Conservation (phyloP, 1,140 invertebrate species). For the Calliphora vicina region DNA sequence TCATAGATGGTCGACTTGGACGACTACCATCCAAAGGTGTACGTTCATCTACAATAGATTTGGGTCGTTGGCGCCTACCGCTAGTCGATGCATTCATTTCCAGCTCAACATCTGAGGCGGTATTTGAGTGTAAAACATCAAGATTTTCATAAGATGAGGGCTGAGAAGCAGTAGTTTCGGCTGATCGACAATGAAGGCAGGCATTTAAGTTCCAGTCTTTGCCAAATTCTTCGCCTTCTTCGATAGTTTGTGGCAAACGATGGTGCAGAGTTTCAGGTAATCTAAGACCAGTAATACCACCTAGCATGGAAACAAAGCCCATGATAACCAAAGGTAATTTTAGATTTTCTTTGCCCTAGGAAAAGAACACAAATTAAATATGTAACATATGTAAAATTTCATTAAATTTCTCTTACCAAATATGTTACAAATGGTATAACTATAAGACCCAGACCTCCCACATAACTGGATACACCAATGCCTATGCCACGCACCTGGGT, state of each 20-base stretch:
- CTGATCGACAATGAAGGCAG: conserved; percentile 73
- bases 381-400: background rate
- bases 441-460: conserved; percentile 84
- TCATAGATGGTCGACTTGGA: conserved; percentile 68
- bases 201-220: conserved; percentile 80
- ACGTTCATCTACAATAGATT: conserved; percentile 53
- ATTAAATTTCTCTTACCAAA: conserved; percentile 69
- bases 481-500: conserved; percentile 85
- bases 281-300: conserved; percentile 78
- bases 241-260: conserved; percentile 80
- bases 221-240: conserved; percentile 88
- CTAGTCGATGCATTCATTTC: conserved; percentile 45
- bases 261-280: conserved; percentile 84
- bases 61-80: conserved; percentile 39
- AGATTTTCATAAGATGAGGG: conserved; percentile 70
- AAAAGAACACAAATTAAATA: background rate
- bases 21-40: conserved; percentile 60
- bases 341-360: conserved; percentile 82
- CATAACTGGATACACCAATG: conserved; percentile 88
- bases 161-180: conserved; percentile 47
- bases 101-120: conserved; percentile 50
- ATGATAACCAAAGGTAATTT: conserved; percentile 82
- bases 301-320: conserved; percentile 79
- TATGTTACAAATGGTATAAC: conserved; percentile 92
- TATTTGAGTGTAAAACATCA: conserved; percentile 67